Evolutionary conservation across 2,797 vertebrate genomes (phyloP).

Genomic region (Myotis vivesi): DNA sequence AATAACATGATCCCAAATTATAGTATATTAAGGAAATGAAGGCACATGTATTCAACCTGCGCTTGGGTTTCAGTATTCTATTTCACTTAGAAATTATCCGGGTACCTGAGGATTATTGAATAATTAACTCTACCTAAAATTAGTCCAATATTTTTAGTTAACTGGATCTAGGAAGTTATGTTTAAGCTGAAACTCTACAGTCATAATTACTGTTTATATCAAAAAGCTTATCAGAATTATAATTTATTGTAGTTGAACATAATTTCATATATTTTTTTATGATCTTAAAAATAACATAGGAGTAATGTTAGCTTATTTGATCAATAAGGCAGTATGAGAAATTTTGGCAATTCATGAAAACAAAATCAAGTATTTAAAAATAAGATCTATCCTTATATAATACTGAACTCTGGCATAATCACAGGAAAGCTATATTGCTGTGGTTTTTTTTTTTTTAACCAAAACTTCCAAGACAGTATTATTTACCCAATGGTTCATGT

Average conservation of each 20-base stretch:
- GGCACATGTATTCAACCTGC: neutral
- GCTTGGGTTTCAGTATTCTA: neutral
- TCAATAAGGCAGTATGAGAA: neutral
- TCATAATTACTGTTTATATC: neutral
- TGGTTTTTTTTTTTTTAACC: neutral
- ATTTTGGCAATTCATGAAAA: constrained; percentile 27
- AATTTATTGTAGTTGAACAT: constrained; percentile 12
- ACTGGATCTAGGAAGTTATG: neutral
- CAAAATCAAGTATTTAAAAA: neutral
- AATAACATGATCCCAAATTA: neutral
- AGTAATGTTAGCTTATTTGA: neutral
- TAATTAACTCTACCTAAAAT: constrained; percentile 31
- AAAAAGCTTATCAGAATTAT: constrained; percentile 31
- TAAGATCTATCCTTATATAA: neutral
- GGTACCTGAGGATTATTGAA: neutral
- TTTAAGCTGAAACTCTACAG: neutral
- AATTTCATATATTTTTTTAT: constrained; percentile 31
- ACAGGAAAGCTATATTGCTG: neutral
- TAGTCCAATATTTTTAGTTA: neutral
- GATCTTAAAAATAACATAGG: constrained; percentile 18
- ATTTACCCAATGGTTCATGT: neutral
- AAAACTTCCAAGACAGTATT: neutral
- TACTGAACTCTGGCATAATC: neutral
- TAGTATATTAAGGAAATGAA: neutral
- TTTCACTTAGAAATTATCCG: neutral